Evolutionary conservation across 2,797 vertebrate genomes (phyloP).

Genomic region (Leuciscus waleckii): DNA sequence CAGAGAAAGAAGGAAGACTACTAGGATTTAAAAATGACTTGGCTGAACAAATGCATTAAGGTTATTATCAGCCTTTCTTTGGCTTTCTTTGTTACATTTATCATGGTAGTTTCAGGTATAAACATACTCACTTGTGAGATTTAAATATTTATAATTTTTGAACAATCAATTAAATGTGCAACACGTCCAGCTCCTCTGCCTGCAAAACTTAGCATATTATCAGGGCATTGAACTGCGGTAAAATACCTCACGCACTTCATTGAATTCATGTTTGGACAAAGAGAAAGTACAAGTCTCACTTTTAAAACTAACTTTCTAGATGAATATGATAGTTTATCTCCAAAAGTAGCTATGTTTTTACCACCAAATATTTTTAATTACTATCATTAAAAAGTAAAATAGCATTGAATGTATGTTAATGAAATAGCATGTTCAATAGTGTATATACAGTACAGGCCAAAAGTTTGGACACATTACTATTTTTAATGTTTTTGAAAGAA

Average conservation of each 20-base stretch:
- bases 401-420: too few species aligned
- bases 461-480: too few species aligned
- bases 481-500: too few species aligned
- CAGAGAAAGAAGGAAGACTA: background rate
- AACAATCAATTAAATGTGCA: background rate
- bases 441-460: too few species aligned
- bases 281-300: background rate
- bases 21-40: slow-evolving; percentile 14
- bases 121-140: background rate
- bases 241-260: background rate
- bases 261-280: background rate
- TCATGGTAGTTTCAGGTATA: background rate
- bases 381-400: background rate
- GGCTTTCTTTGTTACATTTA: background rate
- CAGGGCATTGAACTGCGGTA: background rate
- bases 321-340: too few species aligned
- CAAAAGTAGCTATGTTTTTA: background rate
- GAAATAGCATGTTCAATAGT: too few species aligned
- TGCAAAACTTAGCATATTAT: background rate
- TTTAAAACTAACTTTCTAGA: background rate
- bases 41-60: background rate
- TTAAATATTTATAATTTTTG: background rate
- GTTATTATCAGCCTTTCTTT: background rate
- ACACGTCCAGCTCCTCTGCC: background rate
- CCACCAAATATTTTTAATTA: background rate